Base-by-base conservation (phyloP, 2,888 invertebrate species). In the Melieria crassipennis region DNA sequence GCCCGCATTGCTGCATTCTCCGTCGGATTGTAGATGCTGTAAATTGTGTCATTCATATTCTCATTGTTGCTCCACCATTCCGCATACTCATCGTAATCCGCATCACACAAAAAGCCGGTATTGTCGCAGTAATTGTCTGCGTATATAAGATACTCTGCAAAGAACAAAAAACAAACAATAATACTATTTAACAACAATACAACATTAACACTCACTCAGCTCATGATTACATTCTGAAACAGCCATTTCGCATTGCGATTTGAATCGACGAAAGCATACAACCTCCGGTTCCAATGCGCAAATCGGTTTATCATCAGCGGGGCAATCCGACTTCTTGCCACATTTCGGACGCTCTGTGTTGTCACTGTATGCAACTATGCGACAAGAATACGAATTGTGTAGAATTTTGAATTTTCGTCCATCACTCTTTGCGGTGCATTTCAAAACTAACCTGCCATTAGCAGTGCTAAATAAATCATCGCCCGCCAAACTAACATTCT, bases 261-360 rank as follows among this genome's bases (percentile, higher is more conserved):
- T 11, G 16, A 63, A 69, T 50, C 13, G n/a, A 30, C 47, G 52
- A 13, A 69, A 69, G 30, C 69, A 69, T 4, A 52, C n/a, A 43
- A 6, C 5, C n/a, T 48, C 5, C 30, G 10, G 13, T 10, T 52
- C 64, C 7, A 64, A n/a, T 43, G 64, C 64, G 4, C 64, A 64
- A 11, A 64, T 52, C 9, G 43, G 47, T 52, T 7, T 7, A 1
- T 50, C 42, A 42, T 64, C 64, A 7, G 43, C 10, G 5, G n/a
- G 50, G 43, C 64, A 64, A n/a, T 50, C 64, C n/a, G 7, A 48
- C 46, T 50, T 6, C 10, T 11, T 43, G n/a, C 64, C 64, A 10
- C 64, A 64, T 13, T 30, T 42, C 5, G 48, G 10, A 11, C 50
- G 30, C 30, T 30, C 30, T 2, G 30, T 30, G 30, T 2, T 2